Base-by-base conservation (phyloP, 2,888 invertebrate genomes). In the Rhagium mordax region DNA sequence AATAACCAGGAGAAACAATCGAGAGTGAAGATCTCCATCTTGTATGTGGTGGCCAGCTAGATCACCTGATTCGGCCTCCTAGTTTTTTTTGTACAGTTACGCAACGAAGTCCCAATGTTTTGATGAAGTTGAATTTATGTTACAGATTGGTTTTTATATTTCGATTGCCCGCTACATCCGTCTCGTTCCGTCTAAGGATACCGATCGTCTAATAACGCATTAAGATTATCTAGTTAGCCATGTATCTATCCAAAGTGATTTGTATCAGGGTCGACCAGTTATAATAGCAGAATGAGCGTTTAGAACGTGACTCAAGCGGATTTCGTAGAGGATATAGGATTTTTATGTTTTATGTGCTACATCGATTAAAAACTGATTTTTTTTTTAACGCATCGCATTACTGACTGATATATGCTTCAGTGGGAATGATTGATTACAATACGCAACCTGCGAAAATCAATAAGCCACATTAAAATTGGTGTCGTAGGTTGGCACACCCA, bases 241-340 rank as follows among this genome's bases (percentile, higher is more conserved):
- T 33, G 33, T 59, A 27, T 16, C 29, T 59, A n/a, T n/a, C n/a
- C n/a, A 59, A 29, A 59, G 16, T 29, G 16, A 59, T 29, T 13
- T 8, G 16, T 16, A 59, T 59, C 57, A 59, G 57, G 57, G 57
- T 59, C 57, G 57, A 59, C 57, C 57, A 27, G 29, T 53, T 57
- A n/a, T n/a, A 59, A 59, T 59, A 59, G 15, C 29, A 57, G 21
- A 59, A 20, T 51, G 6, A 10, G 51, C 51, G 15, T 2, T 8
- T 15, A 59, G 21, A 29, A 29, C 10, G 29, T 29, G 57, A 59
- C 57, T 59, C 29, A 59, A 15, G 29, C 57, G 57, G 57, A 59
- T 57, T 29, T 29, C 16, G 29, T 57, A 15, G 57, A 57, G 57
- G 57, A 57, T 59, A 29, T 59, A 15, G 15, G 57, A 8, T 15